Percentiles rank a stretch among this genome's conserved stretches.
These are phyloP conservation scores for Synanthedon tipuliformis DNA, from an alignment of 2,888 invertebrate species.

Conservation along the genomic window DNA sequence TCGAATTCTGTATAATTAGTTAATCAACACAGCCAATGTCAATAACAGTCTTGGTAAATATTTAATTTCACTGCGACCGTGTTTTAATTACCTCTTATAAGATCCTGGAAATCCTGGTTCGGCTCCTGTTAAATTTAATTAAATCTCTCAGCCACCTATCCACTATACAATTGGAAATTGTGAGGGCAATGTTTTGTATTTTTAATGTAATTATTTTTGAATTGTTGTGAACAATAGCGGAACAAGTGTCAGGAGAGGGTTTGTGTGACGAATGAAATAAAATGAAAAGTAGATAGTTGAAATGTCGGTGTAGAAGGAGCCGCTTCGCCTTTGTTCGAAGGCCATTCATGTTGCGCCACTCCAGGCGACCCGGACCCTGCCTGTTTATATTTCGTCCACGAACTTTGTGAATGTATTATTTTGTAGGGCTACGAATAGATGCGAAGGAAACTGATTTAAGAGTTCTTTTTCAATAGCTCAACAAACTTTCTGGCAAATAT, in stretches of 20 bases:
- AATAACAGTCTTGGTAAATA: constrained; percentile 2
- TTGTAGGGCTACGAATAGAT: constrained; percentile 43
- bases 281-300: constrained; percentile 22
- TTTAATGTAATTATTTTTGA: constrained; percentile 9
- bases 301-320: constrained; percentile 33
- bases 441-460: constrained; percentile 57
- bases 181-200: neutral
- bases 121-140: neutral
- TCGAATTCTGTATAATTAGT: neutral
- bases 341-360: constrained; percentile 45
- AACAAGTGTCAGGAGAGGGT: constrained; percentile 7
- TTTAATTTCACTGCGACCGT: neutral
- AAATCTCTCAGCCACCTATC: neutral
- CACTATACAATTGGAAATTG: neutral
- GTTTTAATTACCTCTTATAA: constrained; percentile 1
- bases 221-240: constrained; percentile 6
- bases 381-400: constrained; percentile 64
- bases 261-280: constrained; percentile 20
- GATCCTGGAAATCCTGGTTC: neutral
- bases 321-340: constrained; percentile 40
- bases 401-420: constrained; percentile 63
- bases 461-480: constrained; percentile 44
- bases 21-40: neutral
- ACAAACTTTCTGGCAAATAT: constrained; percentile 35
- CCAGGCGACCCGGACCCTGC: constrained; percentile 36